Percentiles rank a stretch among this genome's conserved stretches.
Conservation (phyloP, 2,113 vertebrate genomes). For the Bambusicola thoracicus region DNA sequence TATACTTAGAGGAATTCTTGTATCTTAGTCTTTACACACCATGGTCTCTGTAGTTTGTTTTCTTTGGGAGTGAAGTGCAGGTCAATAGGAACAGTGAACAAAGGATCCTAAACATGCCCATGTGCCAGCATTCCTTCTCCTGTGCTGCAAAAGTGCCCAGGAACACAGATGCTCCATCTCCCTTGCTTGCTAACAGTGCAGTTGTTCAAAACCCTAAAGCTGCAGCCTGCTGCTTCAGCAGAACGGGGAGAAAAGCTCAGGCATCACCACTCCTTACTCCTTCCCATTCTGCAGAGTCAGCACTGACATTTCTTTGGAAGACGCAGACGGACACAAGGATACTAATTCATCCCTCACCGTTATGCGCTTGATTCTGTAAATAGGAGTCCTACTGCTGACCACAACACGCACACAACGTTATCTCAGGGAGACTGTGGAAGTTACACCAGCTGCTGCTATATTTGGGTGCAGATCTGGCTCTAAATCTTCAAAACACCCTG, state of each 20-base stretch:
- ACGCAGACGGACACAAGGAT: neutral
- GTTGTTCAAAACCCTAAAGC: neutral
- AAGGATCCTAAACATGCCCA: neutral
- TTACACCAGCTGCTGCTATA: neutral
- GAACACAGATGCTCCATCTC: neutral
- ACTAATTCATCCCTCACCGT: neutral
- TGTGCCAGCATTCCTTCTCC: neutral
- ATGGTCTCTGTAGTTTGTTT: neutral
- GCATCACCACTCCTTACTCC: neutral
- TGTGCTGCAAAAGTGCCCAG: neutral
- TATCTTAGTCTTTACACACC: neutral
- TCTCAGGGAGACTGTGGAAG: neutral
- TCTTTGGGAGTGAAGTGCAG: neutral
- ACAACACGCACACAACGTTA: fast-evolving
- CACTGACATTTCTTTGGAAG: neutral
- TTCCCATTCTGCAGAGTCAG: neutral
- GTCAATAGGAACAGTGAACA: neutral
- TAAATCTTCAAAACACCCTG: neutral
- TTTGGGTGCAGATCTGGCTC: neutral
- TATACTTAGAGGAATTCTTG: neutral
- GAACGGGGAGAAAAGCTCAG: neutral
- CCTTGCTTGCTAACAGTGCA: neutral
- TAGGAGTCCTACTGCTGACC: neutral
- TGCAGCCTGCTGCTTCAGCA: neutral
- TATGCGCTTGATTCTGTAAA: neutral